Evolutionary conservation across 2,113 vertebrate species (phyloP).

Genomic region (Hydrolagus affinis): DNA sequence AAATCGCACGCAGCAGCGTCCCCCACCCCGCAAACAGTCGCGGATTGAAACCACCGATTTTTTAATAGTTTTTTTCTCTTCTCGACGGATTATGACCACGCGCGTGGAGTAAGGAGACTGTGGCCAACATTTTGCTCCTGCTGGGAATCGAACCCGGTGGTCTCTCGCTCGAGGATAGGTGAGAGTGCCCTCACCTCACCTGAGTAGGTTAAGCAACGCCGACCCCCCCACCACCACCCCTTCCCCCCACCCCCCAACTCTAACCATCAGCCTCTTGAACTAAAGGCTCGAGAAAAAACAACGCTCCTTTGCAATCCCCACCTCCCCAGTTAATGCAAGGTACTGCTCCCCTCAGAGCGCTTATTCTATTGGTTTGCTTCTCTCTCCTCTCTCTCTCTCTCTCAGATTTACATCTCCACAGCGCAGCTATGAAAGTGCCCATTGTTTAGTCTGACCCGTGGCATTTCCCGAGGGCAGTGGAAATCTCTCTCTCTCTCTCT

Average conservation of each 20-base stretch:
- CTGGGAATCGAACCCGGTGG: too few relatives aligned
- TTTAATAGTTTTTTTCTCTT: too few relatives aligned
- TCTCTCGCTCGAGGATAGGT: too few relatives aligned
- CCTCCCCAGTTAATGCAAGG: constrained; percentile 23
- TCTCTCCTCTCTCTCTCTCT: constrained; percentile 45
- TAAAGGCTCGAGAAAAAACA: constrained; percentile 7
- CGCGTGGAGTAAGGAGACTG: too few relatives aligned
- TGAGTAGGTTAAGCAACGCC: constrained; percentile 19
- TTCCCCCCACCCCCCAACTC: too few relatives aligned
- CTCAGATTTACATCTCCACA: constrained; percentile 68
- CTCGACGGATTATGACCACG: too few relatives aligned
- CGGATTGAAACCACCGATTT: too few relatives aligned
- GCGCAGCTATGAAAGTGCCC: constrained; percentile 61
- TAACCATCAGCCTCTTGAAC: neutral
- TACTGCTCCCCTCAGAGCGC: constrained; percentile 29
- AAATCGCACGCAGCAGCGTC: too few relatives aligned
- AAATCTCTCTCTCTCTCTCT: constrained; percentile 49
- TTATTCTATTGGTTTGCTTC: too few relatives aligned
- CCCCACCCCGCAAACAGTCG: too few relatives aligned
- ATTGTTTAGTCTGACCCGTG: constrained; percentile 63
- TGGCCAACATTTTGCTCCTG: too few relatives aligned
- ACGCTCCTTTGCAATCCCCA: constrained; percentile 16
- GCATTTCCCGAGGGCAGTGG: constrained; percentile 59
- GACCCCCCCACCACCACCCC: neutral
- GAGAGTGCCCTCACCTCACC: too few relatives aligned